Evolutionary conservation across 2,113 vertebrate species (phyloP).

Genomic region (Cheilinus undulatus): DNA sequence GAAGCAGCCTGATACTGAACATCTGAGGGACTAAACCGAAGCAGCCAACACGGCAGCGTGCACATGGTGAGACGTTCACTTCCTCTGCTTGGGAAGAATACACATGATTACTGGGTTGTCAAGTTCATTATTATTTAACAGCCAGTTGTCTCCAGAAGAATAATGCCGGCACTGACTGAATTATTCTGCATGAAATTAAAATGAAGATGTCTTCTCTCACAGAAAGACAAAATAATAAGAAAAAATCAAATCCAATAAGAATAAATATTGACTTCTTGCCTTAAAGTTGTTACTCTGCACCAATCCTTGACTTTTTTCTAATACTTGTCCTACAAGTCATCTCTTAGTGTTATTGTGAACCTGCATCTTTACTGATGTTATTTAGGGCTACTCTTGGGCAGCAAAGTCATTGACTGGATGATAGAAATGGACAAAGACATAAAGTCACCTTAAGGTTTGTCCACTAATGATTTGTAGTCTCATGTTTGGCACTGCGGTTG

Average conservation of each 20-base stretch:
- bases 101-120: constrained; percentile 11
- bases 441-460: no score
- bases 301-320: background rate
- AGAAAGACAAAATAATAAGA: background rate
- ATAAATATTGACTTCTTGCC: no score
- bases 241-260: background rate
- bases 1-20: constrained; percentile 25
- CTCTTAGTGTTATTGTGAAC: no score
- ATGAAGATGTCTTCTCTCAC: background rate
- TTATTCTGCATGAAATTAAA: no score
- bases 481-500: no score
- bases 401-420: no score
- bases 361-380: no score
- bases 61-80: background rate
- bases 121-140: constrained; percentile 19
- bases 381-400: no score
- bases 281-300: no score
- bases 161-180: background rate
- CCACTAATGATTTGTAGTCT: no score
- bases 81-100: background rate
- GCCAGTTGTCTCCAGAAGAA: background rate
- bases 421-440: no score
- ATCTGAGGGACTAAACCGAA: constrained; percentile 41
- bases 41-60: constrained; percentile 25
- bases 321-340: no score